phyloP scores from a whole-genome alignment of 2,113 vertebrate genomes.

The Xyrauchen texanus region DNA sequence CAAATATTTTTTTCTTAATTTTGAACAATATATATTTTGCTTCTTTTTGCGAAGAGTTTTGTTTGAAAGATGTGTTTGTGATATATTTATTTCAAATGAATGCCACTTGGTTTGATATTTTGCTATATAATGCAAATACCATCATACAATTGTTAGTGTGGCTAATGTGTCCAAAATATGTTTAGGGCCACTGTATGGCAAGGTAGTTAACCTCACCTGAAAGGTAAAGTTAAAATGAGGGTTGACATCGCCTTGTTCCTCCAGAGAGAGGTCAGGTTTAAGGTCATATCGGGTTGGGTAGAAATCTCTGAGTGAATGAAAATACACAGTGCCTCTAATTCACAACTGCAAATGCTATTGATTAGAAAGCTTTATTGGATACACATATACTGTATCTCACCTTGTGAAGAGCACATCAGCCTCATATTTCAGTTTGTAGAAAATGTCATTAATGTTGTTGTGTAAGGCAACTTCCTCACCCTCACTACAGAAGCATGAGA shows the following conservation, averaged over 20 bases:
- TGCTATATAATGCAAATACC: too few relatives aligned
- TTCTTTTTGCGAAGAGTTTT: too few relatives aligned
- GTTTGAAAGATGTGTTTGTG: too few relatives aligned
- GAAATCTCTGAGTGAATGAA: conserved; percentile 66
- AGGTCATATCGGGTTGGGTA: conserved; percentile 78
- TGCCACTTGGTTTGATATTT: too few relatives aligned
- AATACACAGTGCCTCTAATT: neutral
- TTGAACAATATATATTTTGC: too few relatives aligned
- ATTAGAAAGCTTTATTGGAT: too few relatives aligned
- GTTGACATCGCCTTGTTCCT: conserved; percentile 64
- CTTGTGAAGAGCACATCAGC: conserved; percentile 86
- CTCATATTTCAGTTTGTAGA: conserved; percentile 80
- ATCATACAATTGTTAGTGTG: too few relatives aligned
- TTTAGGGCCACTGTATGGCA: too few relatives aligned
- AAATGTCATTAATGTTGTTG: conserved; percentile 77
- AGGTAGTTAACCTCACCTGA: conserved; percentile 57
- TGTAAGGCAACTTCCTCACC: conserved; percentile 78
- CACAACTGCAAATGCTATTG: too few relatives aligned
- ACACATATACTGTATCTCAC: conserved; percentile 58
- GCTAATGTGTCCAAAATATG: too few relatives aligned
- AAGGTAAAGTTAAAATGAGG: conserved; percentile 79
- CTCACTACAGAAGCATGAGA: conserved; percentile 69
- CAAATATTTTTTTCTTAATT: too few relatives aligned
- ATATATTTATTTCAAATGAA: too few relatives aligned
- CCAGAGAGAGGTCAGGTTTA: conserved; percentile 73